These are phyloP conservation scores for Notarius quadriscutis DNA, from an alignment of 2,113 vertebrate genomes.

Conservation along the genomic window DNA sequence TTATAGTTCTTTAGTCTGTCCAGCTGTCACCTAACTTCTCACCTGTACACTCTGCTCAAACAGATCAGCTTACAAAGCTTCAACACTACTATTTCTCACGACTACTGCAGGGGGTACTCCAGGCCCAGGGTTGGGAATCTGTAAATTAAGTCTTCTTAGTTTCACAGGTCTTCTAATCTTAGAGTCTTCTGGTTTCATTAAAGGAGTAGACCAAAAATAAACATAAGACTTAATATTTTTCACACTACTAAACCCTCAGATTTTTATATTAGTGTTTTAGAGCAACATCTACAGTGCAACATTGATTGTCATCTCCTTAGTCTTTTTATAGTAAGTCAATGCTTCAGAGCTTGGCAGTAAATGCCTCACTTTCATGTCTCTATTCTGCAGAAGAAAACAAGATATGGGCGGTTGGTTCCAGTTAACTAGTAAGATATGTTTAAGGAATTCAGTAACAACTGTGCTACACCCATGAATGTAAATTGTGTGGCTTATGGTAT, in stretches of 20 bases:
- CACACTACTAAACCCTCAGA: background rate
- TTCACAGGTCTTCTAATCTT: background rate
- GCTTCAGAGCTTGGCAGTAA: background rate
- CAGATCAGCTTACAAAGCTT: background rate
- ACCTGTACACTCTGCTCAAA: background rate
- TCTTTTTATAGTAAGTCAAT: background rate
- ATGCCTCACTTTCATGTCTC: background rate
- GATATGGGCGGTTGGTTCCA: background rate
- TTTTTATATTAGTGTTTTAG: background rate
- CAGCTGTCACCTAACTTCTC: background rate
- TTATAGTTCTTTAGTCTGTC: background rate
- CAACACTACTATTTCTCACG: background rate
- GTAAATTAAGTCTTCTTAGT: background rate
- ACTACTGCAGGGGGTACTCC: background rate
- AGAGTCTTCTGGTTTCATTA: background rate
- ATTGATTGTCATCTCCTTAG: background rate
- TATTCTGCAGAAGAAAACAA: background rate
- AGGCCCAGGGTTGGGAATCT: background rate
- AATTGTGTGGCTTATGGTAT: background rate
- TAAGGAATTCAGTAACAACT: background rate
- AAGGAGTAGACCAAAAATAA: background rate
- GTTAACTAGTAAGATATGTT: background rate
- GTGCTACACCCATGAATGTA: background rate
- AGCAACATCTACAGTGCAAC: background rate
- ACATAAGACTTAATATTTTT: background rate